Percentiles rank a stretch among this genome's conserved stretches.
These are phyloP conservation scores for Aethina tumida DNA, from an alignment of 1,140 invertebrate species.

Conservation along the genomic window DNA sequence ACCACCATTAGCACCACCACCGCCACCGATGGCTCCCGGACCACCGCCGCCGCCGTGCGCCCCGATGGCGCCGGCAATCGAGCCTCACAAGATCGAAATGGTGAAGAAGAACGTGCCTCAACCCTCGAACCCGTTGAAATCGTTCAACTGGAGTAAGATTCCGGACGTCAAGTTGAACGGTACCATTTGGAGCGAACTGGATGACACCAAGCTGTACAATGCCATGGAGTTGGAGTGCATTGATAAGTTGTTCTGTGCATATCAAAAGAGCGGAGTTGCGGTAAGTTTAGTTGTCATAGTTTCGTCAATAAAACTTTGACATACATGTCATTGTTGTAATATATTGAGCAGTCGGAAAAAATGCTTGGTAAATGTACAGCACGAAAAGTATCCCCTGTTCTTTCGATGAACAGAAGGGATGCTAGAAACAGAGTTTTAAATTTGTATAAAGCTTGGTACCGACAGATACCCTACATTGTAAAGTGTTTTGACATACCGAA, in stretches of 20 bases:
- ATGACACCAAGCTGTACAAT: constrained; percentile 87
- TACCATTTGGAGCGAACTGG: constrained; percentile 90
- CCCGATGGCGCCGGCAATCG: constrained; percentile 45
- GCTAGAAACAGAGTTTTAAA: too few species aligned
- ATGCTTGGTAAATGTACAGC: too few species aligned
- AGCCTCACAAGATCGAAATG: constrained; percentile 41
- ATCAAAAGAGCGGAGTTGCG: constrained; percentile 80
- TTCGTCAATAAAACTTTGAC: too few species aligned
- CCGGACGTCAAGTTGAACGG: constrained; percentile 79
- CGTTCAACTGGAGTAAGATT: constrained; percentile 95
- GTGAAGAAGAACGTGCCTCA: constrained; percentile 74
- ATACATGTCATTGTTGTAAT: too few species aligned
- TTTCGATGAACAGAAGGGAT: too few species aligned
- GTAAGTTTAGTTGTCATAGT: constrained; percentile 36
- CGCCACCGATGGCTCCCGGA: constrained; percentile 40
- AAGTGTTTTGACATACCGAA: too few species aligned
- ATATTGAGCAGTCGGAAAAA: too few species aligned
- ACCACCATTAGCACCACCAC: constrained; percentile 45
- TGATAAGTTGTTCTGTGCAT: constrained; percentile 90
- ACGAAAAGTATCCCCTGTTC: too few species aligned
- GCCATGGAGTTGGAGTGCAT: constrained; percentile 87
- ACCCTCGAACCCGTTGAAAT: constrained; percentile 85
- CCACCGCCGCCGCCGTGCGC: constrained; percentile 41
- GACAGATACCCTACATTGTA: too few species aligned
- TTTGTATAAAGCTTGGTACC: too few species aligned